These are phyloP conservation scores for Eulithis prunata DNA, from an alignment of 2,888 invertebrate genomes.

Conservation along the genomic window DNA sequence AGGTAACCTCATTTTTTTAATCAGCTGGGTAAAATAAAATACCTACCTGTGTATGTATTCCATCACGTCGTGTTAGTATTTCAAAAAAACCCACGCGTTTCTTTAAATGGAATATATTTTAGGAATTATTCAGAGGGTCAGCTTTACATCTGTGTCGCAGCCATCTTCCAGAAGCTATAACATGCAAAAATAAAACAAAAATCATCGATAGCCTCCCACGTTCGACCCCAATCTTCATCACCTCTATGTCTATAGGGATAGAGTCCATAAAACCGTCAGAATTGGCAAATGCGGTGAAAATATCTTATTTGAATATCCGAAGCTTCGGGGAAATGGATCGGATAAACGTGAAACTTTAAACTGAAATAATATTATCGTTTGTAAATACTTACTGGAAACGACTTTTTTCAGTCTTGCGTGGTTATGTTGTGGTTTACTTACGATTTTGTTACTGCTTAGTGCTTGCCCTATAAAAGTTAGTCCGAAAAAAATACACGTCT, in stretches of 20 bases:
- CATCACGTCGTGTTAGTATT: too few species aligned
- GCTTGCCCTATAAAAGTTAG: conserved; percentile 11
- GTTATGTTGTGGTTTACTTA: conserved; percentile 41
- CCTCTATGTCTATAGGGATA: conserved; percentile 55
- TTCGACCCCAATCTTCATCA: conserved; percentile 39
- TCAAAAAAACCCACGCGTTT: not conserved
- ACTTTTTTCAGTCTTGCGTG: conserved; percentile 44
- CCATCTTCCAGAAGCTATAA: conserved; percentile 33
- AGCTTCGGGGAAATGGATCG: conserved; percentile 64
- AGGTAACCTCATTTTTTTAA: too few species aligned
- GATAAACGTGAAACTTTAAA: conserved; percentile 71
- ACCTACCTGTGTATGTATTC: too few species aligned
- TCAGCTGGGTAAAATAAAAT: too few species aligned
- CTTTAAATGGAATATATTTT: conserved; percentile 4
- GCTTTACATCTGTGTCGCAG: conserved; percentile 47
- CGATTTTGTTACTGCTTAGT: conserved; percentile 4
- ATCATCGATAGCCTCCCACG: conserved; percentile 41
- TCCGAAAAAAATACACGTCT: not conserved
- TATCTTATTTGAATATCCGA: conserved; percentile 71
- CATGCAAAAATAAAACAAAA: conserved; percentile 49
- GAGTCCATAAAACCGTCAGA: conserved; percentile 57
- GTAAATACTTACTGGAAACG: conserved; percentile 47
- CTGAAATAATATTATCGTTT: conserved; percentile 74
- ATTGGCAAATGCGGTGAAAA: conserved; percentile 59
- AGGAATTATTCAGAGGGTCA: conserved; percentile 22